These are phyloP conservation scores for Rhinoptilus africanus DNA, from an alignment of 2,113 vertebrate genomes.

Conservation along the genomic window DNA sequence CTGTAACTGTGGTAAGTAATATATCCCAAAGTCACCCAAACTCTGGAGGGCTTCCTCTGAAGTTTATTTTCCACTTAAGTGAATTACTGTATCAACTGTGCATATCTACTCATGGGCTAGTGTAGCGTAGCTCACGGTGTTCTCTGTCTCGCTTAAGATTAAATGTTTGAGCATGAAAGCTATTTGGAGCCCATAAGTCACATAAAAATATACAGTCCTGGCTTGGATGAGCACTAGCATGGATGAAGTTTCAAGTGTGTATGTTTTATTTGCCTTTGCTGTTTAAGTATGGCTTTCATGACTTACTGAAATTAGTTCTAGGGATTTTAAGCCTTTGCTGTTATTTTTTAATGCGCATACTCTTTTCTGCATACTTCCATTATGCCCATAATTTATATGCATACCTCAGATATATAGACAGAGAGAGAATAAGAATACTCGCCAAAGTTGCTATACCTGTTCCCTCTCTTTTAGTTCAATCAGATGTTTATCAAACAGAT, in stretches of 20 bases:
- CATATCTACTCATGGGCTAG: background rate
- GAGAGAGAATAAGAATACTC: background rate
- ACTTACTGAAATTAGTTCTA: background rate
- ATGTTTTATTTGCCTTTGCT: background rate
- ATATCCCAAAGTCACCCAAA: background rate
- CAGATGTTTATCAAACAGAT: background rate
- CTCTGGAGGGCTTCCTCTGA: background rate
- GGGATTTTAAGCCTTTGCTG: background rate
- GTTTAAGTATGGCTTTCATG: background rate
- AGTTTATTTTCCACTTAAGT: background rate
- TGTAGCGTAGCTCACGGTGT: background rate
- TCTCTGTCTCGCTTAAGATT: background rate
- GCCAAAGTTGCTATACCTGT: background rate
- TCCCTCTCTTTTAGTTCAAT: background rate
- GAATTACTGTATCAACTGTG: background rate
- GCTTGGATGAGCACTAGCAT: background rate
- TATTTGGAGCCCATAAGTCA: background rate
- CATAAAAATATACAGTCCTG: background rate
- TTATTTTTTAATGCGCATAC: background rate
- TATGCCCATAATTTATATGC: background rate
- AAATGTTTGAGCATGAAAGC: background rate
- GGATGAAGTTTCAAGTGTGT: background rate
- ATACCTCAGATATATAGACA: background rate
- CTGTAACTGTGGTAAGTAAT: constrained; percentile 90
- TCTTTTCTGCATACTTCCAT: background rate